Base-by-base conservation (phyloP, 1,140 invertebrate species). In the Portunus trituberculatus region DNA sequence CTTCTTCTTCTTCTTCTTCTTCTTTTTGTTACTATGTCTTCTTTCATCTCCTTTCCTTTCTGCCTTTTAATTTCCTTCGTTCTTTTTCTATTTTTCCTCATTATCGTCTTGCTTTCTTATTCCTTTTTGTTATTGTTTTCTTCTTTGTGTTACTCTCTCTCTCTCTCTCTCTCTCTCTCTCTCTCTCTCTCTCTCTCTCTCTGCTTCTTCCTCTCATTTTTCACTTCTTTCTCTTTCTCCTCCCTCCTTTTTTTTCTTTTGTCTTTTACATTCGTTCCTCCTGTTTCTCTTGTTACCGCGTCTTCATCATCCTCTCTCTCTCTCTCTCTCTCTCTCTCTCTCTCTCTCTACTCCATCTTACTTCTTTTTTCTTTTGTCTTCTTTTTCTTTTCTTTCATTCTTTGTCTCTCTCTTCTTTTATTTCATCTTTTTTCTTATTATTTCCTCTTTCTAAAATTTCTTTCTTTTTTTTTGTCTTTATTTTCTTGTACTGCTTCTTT, bases 281-380 rank as follows among this genome's bases (percentile, higher is more conserved):
- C 20, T n/a, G 10, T 76, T n/a, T n/a, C 67, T 76, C 67, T 20
- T 83, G n/a, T 20, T 20, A 20, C n/a, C 67, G 12, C n/a, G 12
- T n/a, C 67, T 76, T n/a, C 25, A 12, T 76, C 67, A 12, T 83
- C 91, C 59, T 45, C 32, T n/a, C 28, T 84, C 91, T 83, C 39
- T 92, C 29, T 83, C 32, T 46, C 67, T 46, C 39, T 83, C 39
- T 39, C 39, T 84, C 91, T 83, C 39, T 92, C 29, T 83, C 32
- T 46, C 67, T 46, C 39, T 83, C 39, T 39, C 31, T 39, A 29
- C 14, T n/a, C 39, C 91, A 29, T 31, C 25, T 39, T 39, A 6
- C 59, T 45, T 52, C 39, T 31, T 82, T 31, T 82, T 59, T 76
- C 31, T 92, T 31, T 82, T 48, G 25, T 67, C 31, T 76, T 59